A percentile compares a stretch with the other conserved stretches of the same genome.
These are phyloP conservation scores for Nannospalax galili DNA, from an alignment of 2,113 vertebrate genomes.

Conservation along the genomic window DNA sequence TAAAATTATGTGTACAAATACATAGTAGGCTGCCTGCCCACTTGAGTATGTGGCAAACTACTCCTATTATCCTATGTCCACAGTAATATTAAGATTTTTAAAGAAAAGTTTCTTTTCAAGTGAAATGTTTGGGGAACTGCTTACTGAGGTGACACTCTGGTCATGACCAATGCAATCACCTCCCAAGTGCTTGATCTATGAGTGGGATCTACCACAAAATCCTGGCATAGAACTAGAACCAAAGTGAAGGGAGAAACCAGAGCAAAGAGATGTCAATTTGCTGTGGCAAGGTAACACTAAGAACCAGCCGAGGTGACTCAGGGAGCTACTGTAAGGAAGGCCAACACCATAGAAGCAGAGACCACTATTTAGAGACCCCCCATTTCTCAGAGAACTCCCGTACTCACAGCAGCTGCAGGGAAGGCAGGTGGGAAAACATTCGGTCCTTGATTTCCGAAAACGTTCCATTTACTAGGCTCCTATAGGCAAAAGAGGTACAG, in stretches of 20 bases:
- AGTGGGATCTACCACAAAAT: neutral
- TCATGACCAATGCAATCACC: neutral
- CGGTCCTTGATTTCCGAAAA: constrained; percentile 96
- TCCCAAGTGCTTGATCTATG: neutral
- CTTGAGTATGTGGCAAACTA: neutral
- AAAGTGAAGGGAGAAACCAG: neutral
- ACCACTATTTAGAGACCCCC: neutral
- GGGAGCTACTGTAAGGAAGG: neutral
- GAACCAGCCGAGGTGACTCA: neutral
- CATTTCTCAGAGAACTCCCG: constrained; percentile 25
- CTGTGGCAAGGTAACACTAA: neutral
- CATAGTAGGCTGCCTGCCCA: neutral
- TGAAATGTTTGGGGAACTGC: neutral
- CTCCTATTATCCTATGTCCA: neutral
- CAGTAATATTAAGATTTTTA: neutral
- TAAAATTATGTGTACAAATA: no score
- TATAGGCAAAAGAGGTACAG: constrained; percentile 75
- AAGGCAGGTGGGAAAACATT: constrained; percentile 96
- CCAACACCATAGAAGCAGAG: neutral
- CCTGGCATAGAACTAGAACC: neutral
- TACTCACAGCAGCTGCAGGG: constrained; percentile 97
- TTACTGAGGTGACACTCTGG: neutral
- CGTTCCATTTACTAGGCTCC: constrained; percentile 97
- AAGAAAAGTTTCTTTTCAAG: constrained; percentile 21
- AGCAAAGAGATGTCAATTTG: neutral